Percentiles rank a stretch among this genome's conserved stretches.
These are phyloP conservation scores for Chalcosyrphus nemorum DNA, from an alignment of 2,888 invertebrate species.

Conservation along the genomic window DNA sequence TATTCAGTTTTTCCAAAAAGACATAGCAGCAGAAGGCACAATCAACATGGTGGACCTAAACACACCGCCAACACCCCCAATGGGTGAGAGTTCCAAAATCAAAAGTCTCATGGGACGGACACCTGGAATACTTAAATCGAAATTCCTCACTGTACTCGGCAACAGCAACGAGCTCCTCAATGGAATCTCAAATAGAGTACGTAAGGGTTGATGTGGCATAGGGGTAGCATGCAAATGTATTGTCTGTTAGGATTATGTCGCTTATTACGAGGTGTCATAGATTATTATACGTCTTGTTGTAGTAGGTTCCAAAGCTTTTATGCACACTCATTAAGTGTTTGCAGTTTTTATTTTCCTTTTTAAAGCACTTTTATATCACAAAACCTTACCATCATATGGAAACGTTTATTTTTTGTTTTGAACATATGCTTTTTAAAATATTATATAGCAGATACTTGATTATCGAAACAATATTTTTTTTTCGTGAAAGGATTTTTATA, in stretches of 20 bases:
- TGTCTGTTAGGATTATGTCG: slow-evolving; percentile 41
- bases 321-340: slow-evolving; percentile 35
- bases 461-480: no score
- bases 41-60: slow-evolving; percentile 71
- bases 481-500: no score
- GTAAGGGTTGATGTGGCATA: slow-evolving; percentile 37
- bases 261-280: slow-evolving; percentile 42
- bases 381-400: not conserved
- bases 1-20: slow-evolving; percentile 34
- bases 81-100: slow-evolving; percentile 81
- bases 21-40: not conserved
- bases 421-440: not conserved
- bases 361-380: no score
- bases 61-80: slow-evolving; percentile 78
- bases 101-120: slow-evolving; percentile 82
- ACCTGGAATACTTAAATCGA: slow-evolving; percentile 82
- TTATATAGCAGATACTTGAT: no score
- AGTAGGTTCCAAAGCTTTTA: slow-evolving; percentile 44
- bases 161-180: slow-evolving; percentile 83
- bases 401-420: not conserved
- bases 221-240: not conserved
- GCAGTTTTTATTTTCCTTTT: not conserved
- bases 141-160: slow-evolving; percentile 82
- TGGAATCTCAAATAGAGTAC: slow-evolving; percentile 83
- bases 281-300: slow-evolving; percentile 16